Evolutionary conservation across 2,888 invertebrate species (phyloP), one percentile per base, ranked within the genome.

Genomic region (Drosophila infuscata): DNA sequence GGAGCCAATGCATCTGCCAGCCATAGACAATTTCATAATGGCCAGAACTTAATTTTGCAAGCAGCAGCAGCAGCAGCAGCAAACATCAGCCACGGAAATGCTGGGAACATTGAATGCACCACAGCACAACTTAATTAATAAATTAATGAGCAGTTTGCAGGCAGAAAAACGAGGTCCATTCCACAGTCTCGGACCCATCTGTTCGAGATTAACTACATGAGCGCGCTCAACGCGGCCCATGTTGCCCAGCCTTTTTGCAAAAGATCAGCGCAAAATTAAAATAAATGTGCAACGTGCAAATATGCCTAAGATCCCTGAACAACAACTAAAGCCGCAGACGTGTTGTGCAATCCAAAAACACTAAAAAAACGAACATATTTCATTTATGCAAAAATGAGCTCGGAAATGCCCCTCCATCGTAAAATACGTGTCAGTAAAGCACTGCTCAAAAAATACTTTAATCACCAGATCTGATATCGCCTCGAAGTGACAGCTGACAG

Each of bases 281-380:
- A 89, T 78, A 89, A 87, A 89, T 88, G 79, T 81, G 83, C 90
- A 88, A 78, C 90, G 90, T 90, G 87, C 79, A 77, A 88, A 83
- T 82, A 88, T 90, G 76, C 74, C 67, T 60, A 66, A 74, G 59
- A 69, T 58, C 51, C 63, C 66, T 56, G 54, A 60, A 53, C 65
- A 52, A 57, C 56, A 69, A 38, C 66, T 59, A 60, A 70, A 71
- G 61, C 56, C 62, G 12, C 59, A 48, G 67, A 80, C 80, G 75
- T 81, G 80, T 56, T 68, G 38, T 29, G 52, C 53, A 63, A 58
- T 32, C 54, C 38, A 57, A 59, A 65, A 33, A 56, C 62, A 80
- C 33, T 53, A 51, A 49, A 38, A 49, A 65, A 57, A 38, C 33
- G 73, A 56, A 62, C 36, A 30, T 63, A 9, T 76, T 76, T 76